phyloP scores from a whole-genome alignment of 2,113 vertebrate species.

The Amblyornis subalaris region DNA sequence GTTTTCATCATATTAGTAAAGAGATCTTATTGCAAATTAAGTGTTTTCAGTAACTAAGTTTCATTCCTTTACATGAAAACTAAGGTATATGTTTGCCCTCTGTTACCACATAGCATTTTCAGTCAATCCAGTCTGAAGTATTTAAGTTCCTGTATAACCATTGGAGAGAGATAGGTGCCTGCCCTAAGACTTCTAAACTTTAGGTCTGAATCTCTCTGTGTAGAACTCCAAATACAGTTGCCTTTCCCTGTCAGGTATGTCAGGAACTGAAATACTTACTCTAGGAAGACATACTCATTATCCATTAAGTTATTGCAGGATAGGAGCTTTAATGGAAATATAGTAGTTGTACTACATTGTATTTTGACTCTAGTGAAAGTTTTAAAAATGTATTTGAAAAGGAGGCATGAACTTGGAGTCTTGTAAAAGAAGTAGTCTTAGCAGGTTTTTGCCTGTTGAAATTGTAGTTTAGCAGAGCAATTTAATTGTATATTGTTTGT shows the following conservation, averaged over 20 bases:
- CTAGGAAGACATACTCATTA: background rate
- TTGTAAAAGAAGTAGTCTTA: background rate
- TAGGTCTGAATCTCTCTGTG: background rate
- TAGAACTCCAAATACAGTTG: background rate
- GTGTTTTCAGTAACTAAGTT: background rate
- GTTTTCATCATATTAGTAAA: background rate
- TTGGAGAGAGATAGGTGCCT: background rate
- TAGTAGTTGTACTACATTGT: background rate
- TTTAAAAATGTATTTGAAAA: background rate
- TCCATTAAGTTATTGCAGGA: background rate
- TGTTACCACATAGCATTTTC: background rate
- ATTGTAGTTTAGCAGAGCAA: background rate
- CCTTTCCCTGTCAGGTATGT: background rate
- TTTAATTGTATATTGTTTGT: conserved; percentile 15
- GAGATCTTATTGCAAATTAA: background rate
- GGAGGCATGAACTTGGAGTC: background rate
- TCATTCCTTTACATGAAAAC: background rate
- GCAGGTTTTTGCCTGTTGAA: background rate
- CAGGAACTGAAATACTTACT: background rate
- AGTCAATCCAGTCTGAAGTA: background rate
- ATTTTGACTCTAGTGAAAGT: background rate
- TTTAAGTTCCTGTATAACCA: background rate
- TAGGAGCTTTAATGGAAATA: background rate
- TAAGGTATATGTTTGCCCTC: background rate
- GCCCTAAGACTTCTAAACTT: background rate